Conservation (phyloP, 2,888 invertebrate species). For the Megaustenia siamemsis region DNA sequence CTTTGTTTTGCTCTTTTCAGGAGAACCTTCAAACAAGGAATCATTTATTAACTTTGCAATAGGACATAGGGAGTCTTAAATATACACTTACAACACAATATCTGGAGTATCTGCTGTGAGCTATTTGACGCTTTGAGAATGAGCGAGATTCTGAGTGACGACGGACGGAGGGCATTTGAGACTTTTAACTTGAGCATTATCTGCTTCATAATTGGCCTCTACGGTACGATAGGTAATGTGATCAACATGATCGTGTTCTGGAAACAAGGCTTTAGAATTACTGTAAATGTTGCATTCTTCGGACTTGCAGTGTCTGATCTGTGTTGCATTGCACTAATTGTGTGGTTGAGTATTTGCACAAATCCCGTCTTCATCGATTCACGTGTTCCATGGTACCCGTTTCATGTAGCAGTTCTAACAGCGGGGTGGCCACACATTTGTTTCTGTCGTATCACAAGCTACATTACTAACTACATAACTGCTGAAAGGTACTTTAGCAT, state of each 20-base stretch:
- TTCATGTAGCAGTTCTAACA: not conserved
- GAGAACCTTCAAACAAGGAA: too few relatives aligned
- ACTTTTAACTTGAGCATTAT: not conserved
- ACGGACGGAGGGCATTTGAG: too few relatives aligned
- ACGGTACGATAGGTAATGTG: not conserved
- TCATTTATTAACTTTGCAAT: too few relatives aligned
- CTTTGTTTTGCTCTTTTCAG: too few relatives aligned
- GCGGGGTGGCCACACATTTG: not conserved
- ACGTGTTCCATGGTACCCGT: not conserved
- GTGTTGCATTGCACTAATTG: not conserved
- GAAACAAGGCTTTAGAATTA: not conserved
- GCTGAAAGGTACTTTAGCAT: conserved; percentile 10
- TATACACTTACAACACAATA: too few relatives aligned
- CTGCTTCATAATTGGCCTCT: not conserved
- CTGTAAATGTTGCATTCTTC: not conserved
- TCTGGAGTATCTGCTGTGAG: too few relatives aligned
- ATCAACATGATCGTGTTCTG: not conserved
- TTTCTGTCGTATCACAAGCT: not conserved
- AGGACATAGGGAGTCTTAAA: too few relatives aligned
- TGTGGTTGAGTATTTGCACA: not conserved
- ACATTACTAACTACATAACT: conserved; percentile 1
- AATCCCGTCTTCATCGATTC: not conserved
- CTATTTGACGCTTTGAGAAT: too few relatives aligned
- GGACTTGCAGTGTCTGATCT: not conserved
- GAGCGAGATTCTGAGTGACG: too few relatives aligned